phyloP scores from a whole-genome alignment of 1,140 invertebrate genomes.

The Drosophila aff. region DNA sequence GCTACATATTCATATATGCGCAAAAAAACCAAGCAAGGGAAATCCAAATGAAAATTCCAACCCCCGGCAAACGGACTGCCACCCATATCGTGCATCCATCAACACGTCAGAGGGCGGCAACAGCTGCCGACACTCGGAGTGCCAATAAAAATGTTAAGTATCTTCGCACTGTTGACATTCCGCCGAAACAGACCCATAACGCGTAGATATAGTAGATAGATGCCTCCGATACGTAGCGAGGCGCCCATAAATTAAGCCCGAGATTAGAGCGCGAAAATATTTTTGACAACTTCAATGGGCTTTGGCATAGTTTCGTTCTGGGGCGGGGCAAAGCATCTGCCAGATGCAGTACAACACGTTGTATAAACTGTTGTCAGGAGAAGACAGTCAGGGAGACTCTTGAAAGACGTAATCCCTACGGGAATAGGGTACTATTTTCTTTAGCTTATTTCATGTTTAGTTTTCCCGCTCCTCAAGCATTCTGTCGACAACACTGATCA shows the following conservation, averaged over 20 bases:
- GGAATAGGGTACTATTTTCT: conserved; percentile 1
- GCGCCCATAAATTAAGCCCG: conserved; percentile 56
- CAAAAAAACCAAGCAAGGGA: conserved; percentile 22
- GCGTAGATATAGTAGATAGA: conserved; percentile 64
- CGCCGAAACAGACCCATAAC: conserved; percentile 41
- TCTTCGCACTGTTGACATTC: conserved; percentile 78
- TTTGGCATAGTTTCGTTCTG: conserved; percentile 46
- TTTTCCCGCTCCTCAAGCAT: conserved; percentile 12
- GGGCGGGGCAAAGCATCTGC: conserved; percentile 26
- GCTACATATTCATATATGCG: conserved; percentile 58
- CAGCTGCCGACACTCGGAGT: conserved; percentile 77
- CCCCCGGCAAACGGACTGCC: conserved; percentile 8
- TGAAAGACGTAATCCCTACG: not conserved
- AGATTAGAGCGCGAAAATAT: conserved; percentile 57
- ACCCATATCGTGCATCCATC: conserved; percentile 62
- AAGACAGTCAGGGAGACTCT: not conserved
- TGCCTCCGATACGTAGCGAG: conserved; percentile 50
- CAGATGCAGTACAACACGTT: not conserved
- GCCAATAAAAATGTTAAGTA: conserved; percentile 85
- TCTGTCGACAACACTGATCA: not conserved
- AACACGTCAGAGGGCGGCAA: conserved; percentile 72
- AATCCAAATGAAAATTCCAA: conserved; percentile 62
- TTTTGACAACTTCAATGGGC: conserved; percentile 71
- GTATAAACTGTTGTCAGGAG: not conserved
- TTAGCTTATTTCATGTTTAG: conserved; percentile 25